Base-by-base conservation (phyloP, 2,888 invertebrate species). In the Kryphioiulus occultus region DNA sequence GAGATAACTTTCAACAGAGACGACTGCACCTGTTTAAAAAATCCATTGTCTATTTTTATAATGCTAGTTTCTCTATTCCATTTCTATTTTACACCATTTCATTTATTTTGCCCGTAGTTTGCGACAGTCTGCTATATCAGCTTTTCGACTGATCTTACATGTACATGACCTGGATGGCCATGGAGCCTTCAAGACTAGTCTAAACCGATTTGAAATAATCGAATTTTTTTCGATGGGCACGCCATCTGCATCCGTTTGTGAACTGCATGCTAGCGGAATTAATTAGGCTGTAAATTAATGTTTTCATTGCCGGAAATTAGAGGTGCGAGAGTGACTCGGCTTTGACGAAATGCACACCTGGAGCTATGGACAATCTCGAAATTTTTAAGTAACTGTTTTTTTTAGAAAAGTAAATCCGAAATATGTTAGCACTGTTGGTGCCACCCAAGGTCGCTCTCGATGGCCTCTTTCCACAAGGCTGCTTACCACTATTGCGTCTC, bases 41-140 rank as follows among this genome's bases (percentile, higher is more conserved):
- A 78, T 30, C 15, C 78, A 78, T 78, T 78, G 78, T 78, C 26
- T 78, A 78, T 78, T 78, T 78, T 78, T 78, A 78, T 78, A 78
- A 78, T 78, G 78, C 15, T 78, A 9, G 1, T 10, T n/a, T 68
- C 68, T 68, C 26, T 68, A 22, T 78, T 59, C 44, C 5, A 44
- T 44, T 44, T 44, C 44, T 44, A 5, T 22, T 7, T 59, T 53
- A 4, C 4, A 1, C n/a, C 19, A 19, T 68, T 4, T 26, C 26
- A 19, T 1, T 9, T 26, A 4, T 1, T 5, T 10, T 5, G 19
- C 26, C 0, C n/a, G 10, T 78, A 15, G 12, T 15, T 10, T 2
- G 10, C 10, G 30, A 26, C 12, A 19, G 19, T 1, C 17, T 47
- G 47, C 47, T 47, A 12, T 47, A 3, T 12, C 47, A 17, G 12